Evolutionary conservation across 2,888 invertebrate genomes (phyloP), one percentile per base, ranked within the genome.

Genomic region (Lepidochrysops patricia): DNA sequence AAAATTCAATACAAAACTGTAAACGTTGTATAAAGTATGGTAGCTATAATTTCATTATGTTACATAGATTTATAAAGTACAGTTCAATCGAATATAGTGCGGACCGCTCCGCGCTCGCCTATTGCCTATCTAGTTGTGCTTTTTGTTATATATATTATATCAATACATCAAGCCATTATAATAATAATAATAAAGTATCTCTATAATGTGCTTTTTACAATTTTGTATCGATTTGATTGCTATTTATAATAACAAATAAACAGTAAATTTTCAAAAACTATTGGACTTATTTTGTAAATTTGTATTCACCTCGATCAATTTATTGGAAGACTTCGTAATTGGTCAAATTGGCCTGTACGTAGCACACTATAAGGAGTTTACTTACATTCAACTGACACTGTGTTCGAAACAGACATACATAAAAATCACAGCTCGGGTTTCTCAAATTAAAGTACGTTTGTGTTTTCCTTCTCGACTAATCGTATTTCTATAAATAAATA

Each of bases 341-440:
- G 68, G 70, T 57, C 70, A 64, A 52, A 50, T 29, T 43, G 58
- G 61, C 60, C 56, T 37, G 61, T 56, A 62, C 37, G 57, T 48
- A 58, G 57, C 57, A 60, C 61, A 61, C 60, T 62, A 61, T 56
- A 52, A 34, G 29, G 27, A 50, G 12, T 52, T 35, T 13, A 35
- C 32, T 32, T 49, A 52, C 54, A 63, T 63, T 60, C 61, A 62
- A 61, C 60, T 65, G 66, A 66, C 67, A 66, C 67, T 68, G 68
- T 64, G 67, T 70, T 64, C 9, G 9, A 43, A 68, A 79, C 75
- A 82, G 76, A 79, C 72, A 79, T 76, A 85, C 77, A 83, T 84
- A 86, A 87, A 85, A 89, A 89, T 89, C 89, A 89, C 89, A 89
- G 89, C 89, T 88, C 88, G 84, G 82, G 85, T 85, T 87, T 83